Evolutionary conservation across 2,888 invertebrate genomes (phyloP), one percentile per base, ranked within the genome.

Genomic region (Myopa tessellatipennis): DNA sequence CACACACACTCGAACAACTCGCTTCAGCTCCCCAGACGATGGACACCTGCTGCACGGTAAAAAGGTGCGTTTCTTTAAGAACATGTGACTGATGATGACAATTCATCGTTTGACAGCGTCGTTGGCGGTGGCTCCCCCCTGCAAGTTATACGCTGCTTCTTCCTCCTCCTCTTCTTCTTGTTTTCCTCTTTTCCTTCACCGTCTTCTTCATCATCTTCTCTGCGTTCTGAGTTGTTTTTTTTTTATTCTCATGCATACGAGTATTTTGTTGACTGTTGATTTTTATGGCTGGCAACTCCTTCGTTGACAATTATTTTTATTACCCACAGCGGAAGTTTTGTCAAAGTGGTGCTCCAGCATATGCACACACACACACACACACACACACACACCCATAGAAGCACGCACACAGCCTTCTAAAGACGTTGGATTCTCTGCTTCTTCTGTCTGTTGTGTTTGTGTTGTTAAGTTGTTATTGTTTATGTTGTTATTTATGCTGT

Each of bases 271-370:
- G 18, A 61, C 52, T 71, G 68, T 26, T 36, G 34, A 60, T 60
- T 68, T 75, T 75, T 75, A 68, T 74, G 68, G 65, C 72, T 60
- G 71, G 65, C 78, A 80, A 81, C 81, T 83, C 82, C 83, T 82
- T 79, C 80, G 82, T 78, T 82, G 83, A 82, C 82, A 83, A 83
- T 83, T 83, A 83, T 81, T 82, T 82, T 83, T 83, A 83, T 82
- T 81, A 79, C 80, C 72, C 78, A 55, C 77, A 76, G 74, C 77
- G 78, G 68, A 74, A 67, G 68, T 75, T 75, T 75, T 75, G 75
- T 69, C 68, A 68, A 75, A 75, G 60, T 75, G 75, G 60, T 69
- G 69, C 26, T 14, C 26, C 36, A n/a, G 50, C 50, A 50, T 18
- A 7, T 4, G 4, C 65, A 18, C 65, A 4, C 26, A 6, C 10